Evolutionary conservation across 37 sponge, comb jelly and placozoan species (phyloP).

Genomic region (Petrosia ficiformis): DNA sequence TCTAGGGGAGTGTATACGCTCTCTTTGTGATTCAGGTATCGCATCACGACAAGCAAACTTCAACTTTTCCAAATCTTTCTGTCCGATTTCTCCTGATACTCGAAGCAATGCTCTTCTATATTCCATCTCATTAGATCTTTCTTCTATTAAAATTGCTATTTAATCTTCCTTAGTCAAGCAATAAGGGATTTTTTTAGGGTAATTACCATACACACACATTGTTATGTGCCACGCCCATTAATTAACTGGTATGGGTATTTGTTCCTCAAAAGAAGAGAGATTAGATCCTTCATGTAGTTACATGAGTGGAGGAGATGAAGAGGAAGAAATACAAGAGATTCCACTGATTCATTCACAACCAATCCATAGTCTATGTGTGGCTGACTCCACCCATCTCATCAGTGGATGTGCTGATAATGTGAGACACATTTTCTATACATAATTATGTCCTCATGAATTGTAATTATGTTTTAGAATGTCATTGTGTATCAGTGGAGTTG

Average conservation of each 20-base stretch:
- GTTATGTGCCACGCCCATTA: too few relatives aligned
- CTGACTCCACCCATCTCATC: conserved; percentile 5
- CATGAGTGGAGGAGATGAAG: neutral
- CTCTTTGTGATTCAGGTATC: conserved; percentile 38
- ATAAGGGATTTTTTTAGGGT: neutral
- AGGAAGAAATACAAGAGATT: neutral
- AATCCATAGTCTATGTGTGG: conserved; percentile 35
- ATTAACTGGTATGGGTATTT: too few relatives aligned
- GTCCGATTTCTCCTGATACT: conserved; percentile 26
- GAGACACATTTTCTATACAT: neutral
- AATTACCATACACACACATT: too few relatives aligned
- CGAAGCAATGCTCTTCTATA: conserved; percentile 23
- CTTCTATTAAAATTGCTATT: neutral
- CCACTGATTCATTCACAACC: conserved; percentile 25
- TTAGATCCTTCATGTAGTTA: conserved; percentile 17
- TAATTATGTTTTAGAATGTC: neutral
- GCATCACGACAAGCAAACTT: conserved; percentile 45
- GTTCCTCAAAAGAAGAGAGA: neutral
- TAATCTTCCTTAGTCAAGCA: neutral
- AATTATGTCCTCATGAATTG: too few relatives aligned
- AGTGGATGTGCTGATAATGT: conserved; percentile 42
- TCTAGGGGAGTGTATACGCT: conserved; percentile 11
- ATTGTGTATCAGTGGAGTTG: conserved; percentile 7
- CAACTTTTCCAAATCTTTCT: conserved; percentile 37
- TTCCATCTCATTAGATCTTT: neutral